These are phyloP conservation scores for Rhinopomastus cyanomelas DNA, from an alignment of 2,113 vertebrate genomes.

Conservation along the genomic window DNA sequence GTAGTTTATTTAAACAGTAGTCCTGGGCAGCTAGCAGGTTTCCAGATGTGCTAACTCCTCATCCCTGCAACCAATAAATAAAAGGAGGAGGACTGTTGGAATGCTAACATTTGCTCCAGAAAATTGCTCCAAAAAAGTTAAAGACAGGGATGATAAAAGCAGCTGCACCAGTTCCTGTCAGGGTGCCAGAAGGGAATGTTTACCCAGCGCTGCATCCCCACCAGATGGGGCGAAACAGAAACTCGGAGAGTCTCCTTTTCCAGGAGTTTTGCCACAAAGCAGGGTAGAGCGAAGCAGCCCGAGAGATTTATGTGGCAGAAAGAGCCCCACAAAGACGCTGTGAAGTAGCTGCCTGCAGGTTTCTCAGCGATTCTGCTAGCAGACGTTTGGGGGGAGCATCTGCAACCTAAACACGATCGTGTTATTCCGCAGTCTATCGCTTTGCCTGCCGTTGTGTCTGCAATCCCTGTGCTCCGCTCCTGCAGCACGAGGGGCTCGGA, in stretches of 20 bases:
- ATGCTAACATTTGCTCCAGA: slow-evolving; percentile 67
- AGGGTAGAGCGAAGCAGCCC: not conserved
- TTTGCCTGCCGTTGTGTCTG: not conserved
- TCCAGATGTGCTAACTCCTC: slow-evolving; percentile 67
- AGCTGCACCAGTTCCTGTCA: slow-evolving; percentile 44
- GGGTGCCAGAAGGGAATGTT: slow-evolving; percentile 54
- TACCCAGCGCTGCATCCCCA: slow-evolving; percentile 18
- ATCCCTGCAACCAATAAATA: slow-evolving; percentile 68
- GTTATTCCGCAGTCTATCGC: slow-evolving; percentile 47
- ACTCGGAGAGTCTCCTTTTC: not conserved
- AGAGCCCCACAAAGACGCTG: slow-evolving; percentile 22
- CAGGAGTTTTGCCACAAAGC: slow-evolving; percentile 33
- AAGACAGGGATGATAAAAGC: slow-evolving; percentile 60
- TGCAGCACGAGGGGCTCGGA: not conserved
- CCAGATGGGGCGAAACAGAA: slow-evolving; percentile 22
- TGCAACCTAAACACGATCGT: slow-evolving; percentile 39
- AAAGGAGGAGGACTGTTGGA: slow-evolving; percentile 54
- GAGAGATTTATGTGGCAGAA: slow-evolving; percentile 43
- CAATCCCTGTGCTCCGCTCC: not conserved
- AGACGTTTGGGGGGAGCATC: slow-evolving; percentile 32
- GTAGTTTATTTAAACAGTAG: slow-evolving; percentile 63
- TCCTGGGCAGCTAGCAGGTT: slow-evolving; percentile 31
- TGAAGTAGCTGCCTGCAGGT: slow-evolving; percentile 18
- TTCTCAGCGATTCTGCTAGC: slow-evolving; percentile 11
- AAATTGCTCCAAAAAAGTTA: slow-evolving; percentile 61